These are phyloP conservation scores for Panurus biarmicus DNA, from an alignment of 2,113 vertebrate genomes.

Conservation along the genomic window DNA sequence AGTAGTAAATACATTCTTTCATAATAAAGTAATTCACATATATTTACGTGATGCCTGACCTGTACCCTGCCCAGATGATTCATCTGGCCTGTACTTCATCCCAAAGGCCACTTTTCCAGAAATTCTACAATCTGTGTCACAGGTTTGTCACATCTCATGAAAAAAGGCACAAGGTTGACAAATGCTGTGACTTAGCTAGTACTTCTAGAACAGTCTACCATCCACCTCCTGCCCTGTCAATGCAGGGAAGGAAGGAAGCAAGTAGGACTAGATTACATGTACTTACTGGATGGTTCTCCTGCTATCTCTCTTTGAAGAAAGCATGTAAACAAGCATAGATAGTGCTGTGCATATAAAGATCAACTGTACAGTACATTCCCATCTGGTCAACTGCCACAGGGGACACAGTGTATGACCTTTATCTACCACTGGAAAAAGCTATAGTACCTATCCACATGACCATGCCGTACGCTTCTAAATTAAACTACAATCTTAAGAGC, in stretches of 20 bases:
- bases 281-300: neutral
- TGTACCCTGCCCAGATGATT: neutral
- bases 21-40: neutral
- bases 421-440: neutral
- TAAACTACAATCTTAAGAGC: neutral
- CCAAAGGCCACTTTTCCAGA: neutral
- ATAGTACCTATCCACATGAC: neutral
- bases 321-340: neutral
- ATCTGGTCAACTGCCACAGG: neutral
- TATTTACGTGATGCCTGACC: neutral
- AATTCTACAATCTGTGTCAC: neutral
- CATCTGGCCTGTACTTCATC: neutral
- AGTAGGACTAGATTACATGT: neutral
- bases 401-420: neutral
- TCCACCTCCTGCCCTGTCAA: neutral
- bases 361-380: neutral
- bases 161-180: neutral
- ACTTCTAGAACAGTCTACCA: neutral
- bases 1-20: neutral
- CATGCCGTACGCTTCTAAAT: constrained; percentile 29
- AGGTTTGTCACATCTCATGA: neutral
- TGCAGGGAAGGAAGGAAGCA: neutral
- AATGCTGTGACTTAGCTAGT: neutral
- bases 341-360: neutral
- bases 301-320: neutral